These are phyloP conservation scores for Mesorhabditis sp. DNA, from an alignment of 2,888 invertebrate species.

Conservation along the genomic window DNA sequence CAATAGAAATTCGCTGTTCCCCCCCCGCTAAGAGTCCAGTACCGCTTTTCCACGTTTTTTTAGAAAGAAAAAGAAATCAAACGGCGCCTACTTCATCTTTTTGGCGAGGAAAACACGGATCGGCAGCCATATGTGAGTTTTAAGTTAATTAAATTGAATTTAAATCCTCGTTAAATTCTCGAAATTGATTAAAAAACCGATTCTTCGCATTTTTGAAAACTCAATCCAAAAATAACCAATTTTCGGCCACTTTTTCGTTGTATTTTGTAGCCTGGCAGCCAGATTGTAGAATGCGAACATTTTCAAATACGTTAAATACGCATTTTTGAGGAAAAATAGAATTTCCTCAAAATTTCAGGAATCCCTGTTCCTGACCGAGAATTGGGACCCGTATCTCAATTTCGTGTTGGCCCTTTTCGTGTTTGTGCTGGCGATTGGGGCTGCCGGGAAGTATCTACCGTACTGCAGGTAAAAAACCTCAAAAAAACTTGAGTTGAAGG, in stretches of 20 bases:
- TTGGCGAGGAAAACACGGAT: constrained; percentile 9
- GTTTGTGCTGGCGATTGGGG: constrained; percentile 42
- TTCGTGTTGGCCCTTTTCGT: constrained; percentile 37
- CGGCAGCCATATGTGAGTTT: constrained; percentile 1
- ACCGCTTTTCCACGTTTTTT: neutral
- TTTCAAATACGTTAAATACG: too few relatives aligned
- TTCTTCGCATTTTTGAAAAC: too few relatives aligned
- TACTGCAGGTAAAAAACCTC: neutral
- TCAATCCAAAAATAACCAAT: too few relatives aligned
- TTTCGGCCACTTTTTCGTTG: too few relatives aligned
- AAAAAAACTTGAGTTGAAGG: too few relatives aligned
- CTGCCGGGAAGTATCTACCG: constrained; percentile 36
- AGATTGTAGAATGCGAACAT: too few relatives aligned
- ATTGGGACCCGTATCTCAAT: constrained; percentile 45
- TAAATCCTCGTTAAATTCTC: too few relatives aligned
- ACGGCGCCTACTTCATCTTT: constrained; percentile 11
- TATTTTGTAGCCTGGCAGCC: too few relatives aligned
- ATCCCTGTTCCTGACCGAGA: constrained; percentile 22
- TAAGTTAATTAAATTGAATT: neutral
- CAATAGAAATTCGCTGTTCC: too few relatives aligned
- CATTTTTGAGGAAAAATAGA: too few relatives aligned
- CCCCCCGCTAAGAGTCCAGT: too few relatives aligned
- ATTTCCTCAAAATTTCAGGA: constrained; percentile 7
- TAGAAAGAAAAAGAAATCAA: constrained; percentile 7
- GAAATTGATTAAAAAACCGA: too few relatives aligned